A percentile compares a stretch with the other conserved stretches of the same genome.
These are phyloP conservation scores for Benthosema pterotum DNA, from an alignment of 2,797 vertebrate genomes.

Conservation along the genomic window DNA sequence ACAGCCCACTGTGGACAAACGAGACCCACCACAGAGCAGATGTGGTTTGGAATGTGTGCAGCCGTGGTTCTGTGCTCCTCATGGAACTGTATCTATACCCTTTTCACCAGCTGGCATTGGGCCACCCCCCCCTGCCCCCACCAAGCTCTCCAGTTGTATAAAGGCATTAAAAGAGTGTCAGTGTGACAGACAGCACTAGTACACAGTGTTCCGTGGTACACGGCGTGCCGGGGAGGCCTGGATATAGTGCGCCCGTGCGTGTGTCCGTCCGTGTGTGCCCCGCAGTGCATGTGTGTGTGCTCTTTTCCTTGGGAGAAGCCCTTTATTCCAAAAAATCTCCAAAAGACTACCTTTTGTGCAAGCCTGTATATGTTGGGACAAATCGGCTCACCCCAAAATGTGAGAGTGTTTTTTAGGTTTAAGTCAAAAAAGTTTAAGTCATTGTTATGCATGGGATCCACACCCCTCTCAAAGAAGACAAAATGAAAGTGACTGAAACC, in stretches of 20 bases:
- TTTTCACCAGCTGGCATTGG: constrained; percentile 6
- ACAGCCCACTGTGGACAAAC: constrained; percentile 18
- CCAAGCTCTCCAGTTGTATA: constrained; percentile 3
- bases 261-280: neutral
- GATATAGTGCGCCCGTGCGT: constrained; percentile 8
- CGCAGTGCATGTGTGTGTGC: too few relatives aligned
- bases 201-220: constrained; percentile 27
- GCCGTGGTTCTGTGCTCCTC: constrained; percentile 24
- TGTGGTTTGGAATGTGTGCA: constrained; percentile 29
- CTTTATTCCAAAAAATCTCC: too few relatives aligned
- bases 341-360: too few relatives aligned
- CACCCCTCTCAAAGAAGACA: too few relatives aligned
- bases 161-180: constrained; percentile 30
- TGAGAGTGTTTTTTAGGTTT: too few relatives aligned
- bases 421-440: too few relatives aligned
- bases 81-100: constrained; percentile 65
- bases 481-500: too few relatives aligned
- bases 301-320: too few relatives aligned
- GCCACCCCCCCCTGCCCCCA: constrained; percentile 1
- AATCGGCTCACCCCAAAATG: too few relatives aligned
- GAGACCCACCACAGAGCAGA: neutral
- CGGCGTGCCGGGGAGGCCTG: constrained; percentile 35
- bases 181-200: neutral
- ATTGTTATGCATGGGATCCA: too few relatives aligned
- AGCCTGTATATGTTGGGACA: too few relatives aligned